A percentile compares a stretch with the other conserved stretches of the same genome.
Evolutionary conservation across 2,113 vertebrate genomes (phyloP).

Genomic region (Smithornis capensis): DNA sequence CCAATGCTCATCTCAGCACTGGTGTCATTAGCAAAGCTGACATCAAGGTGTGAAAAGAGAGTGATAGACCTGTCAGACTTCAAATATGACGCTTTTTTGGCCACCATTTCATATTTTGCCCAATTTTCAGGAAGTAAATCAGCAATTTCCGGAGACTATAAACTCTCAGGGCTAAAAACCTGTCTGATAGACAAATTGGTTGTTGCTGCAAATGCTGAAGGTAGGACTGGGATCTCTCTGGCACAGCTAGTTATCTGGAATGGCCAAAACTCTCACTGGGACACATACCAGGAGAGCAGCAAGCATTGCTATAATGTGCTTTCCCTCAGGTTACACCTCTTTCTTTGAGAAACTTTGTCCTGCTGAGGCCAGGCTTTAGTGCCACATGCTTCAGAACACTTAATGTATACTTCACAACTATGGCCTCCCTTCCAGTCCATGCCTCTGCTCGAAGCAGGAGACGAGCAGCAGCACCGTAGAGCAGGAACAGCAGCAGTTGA

Average conservation of each 20-base stretch:
- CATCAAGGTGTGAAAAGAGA: background rate
- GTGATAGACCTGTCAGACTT: background rate
- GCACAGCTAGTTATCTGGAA: background rate
- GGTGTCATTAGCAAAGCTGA: background rate
- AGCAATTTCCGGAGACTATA: background rate
- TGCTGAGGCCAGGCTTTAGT: background rate
- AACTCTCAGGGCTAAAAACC: background rate
- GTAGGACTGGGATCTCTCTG: background rate
- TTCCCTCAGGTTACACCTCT: background rate
- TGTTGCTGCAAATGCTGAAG: background rate
- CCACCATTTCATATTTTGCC: background rate
- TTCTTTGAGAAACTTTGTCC: fast-evolving
- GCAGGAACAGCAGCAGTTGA: background rate
- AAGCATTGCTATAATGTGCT: fast-evolving
- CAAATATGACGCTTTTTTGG: background rate
- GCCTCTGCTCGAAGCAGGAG: background rate
- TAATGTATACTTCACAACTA: fast-evolving
- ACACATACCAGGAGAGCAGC: background rate
- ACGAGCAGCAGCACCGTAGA: fast-evolving
- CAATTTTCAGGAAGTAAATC: background rate
- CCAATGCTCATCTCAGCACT: background rate
- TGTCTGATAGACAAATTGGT: background rate
- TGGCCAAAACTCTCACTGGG: fast-evolving
- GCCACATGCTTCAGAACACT: background rate
- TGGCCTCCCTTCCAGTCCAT: background rate